These are phyloP conservation scores for Psephotus haematonotus DNA, from an alignment of 2,113 vertebrate species.

Conservation along the genomic window DNA sequence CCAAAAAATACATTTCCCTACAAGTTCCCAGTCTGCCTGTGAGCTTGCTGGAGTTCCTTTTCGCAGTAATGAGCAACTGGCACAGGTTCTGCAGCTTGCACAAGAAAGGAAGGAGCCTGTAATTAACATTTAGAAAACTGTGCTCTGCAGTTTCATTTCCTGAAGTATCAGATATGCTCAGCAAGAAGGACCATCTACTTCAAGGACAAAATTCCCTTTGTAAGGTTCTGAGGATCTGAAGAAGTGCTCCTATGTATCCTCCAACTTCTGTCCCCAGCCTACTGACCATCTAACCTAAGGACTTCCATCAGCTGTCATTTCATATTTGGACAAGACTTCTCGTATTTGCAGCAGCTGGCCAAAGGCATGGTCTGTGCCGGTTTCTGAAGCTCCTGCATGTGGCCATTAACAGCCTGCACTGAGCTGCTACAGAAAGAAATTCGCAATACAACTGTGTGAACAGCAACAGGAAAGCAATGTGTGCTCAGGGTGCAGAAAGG, in stretches of 20 bases:
- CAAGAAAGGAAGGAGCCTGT: not conserved
- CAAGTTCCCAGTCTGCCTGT: not conserved
- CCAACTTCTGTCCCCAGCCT: not conserved
- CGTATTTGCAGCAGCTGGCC: not conserved
- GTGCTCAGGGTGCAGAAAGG: not conserved
- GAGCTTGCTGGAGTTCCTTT: not conserved
- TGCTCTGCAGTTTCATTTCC: not conserved
- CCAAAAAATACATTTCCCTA: not conserved
- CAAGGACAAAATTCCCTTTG: not conserved
- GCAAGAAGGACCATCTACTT: not conserved
- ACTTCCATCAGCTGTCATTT: not conserved
- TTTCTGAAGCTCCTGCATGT: not conserved
- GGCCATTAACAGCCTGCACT: not conserved
- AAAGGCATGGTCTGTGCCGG: not conserved
- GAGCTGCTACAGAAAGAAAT: not conserved
- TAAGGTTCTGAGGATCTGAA: not conserved
- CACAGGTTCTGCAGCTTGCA: not conserved
- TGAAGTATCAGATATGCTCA: not conserved
- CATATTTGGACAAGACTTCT: not conserved
- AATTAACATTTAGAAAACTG: not conserved
- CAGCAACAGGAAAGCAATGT: accelerated
- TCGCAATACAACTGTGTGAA: not conserved
- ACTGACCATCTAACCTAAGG: not conserved
- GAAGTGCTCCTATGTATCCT: not conserved
- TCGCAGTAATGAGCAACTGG: not conserved